Conservation (phyloP, 2,888 invertebrate genomes). For the Brenthis hecate region DNA sequence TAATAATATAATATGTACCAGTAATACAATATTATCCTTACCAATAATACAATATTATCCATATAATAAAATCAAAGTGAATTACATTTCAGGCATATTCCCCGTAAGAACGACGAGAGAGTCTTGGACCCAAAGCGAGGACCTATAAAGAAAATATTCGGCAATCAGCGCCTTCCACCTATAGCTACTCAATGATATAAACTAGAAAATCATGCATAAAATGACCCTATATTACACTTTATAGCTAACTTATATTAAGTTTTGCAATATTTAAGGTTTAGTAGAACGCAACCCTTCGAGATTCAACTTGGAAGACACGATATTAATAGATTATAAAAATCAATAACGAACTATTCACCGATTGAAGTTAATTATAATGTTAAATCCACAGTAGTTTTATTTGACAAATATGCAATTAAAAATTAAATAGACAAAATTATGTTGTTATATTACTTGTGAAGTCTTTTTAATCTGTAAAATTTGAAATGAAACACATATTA, state of each 20-base stretch:
- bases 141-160: slow-evolving; percentile 70
- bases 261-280: neutral
- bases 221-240: neutral
- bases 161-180: slow-evolving; percentile 70
- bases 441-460: too few species aligned
- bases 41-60: too few species aligned
- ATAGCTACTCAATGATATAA: slow-evolving; percentile 58
- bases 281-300: neutral
- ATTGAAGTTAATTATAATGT: too few species aligned
- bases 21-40: too few species aligned
- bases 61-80: slow-evolving; percentile 36
- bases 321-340: too few species aligned
- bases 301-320: too few species aligned
- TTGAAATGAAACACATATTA: neutral
- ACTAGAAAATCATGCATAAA: slow-evolving; percentile 1
- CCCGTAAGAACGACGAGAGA: slow-evolving; percentile 71
- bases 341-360: too few species aligned
- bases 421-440: too few species aligned
- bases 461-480: too few species aligned
- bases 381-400: too few species aligned
- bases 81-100: slow-evolving; percentile 61
- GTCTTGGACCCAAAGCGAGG: slow-evolving; percentile 77
- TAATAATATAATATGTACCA: too few species aligned
- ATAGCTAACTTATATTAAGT: slow-evolving; percentile 12
- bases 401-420: too few species aligned